A percentile compares a stretch with the other conserved stretches of the same genome.
Evolutionary conservation across 1,140 invertebrate species (phyloP).

Genomic region (Eufriesea mexicana): DNA sequence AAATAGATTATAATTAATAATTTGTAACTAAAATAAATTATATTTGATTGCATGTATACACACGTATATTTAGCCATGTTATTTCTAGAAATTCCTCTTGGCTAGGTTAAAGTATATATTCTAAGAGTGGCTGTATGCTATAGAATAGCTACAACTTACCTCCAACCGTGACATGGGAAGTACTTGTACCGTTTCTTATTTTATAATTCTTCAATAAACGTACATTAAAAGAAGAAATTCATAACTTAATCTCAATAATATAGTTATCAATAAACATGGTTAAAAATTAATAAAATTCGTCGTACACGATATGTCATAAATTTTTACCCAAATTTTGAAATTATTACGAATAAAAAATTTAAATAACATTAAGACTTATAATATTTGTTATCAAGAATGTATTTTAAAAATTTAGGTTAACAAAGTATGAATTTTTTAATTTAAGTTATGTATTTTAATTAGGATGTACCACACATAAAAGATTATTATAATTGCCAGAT

Average conservation of each 20-base stretch:
- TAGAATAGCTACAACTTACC: background rate
- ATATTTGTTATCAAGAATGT: too few relatives aligned
- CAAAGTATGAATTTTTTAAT: background rate
- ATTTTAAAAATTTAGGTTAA: too few relatives aligned
- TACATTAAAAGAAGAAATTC: background rate
- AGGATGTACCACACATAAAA: background rate
- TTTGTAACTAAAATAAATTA: too few relatives aligned
- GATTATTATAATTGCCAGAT: background rate
- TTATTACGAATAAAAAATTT: too few relatives aligned
- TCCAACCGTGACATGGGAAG: background rate
- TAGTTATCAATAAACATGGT: background rate
- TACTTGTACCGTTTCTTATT: background rate
- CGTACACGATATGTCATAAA: too few relatives aligned
- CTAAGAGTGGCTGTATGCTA: background rate
- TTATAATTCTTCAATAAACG: too few relatives aligned
- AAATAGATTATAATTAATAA: too few relatives aligned
- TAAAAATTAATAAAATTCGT: too few relatives aligned
- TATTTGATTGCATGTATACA: too few relatives aligned
- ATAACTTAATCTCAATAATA: background rate
- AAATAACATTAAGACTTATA: too few relatives aligned
- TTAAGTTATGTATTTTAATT: background rate
- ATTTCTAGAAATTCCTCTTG: background rate
- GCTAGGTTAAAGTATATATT: background rate
- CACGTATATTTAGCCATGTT: too few relatives aligned
- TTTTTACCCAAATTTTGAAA: too few relatives aligned